phyloP scores from a whole-genome alignment of 2,797 vertebrate species.

The Protonibea diacanthus region DNA sequence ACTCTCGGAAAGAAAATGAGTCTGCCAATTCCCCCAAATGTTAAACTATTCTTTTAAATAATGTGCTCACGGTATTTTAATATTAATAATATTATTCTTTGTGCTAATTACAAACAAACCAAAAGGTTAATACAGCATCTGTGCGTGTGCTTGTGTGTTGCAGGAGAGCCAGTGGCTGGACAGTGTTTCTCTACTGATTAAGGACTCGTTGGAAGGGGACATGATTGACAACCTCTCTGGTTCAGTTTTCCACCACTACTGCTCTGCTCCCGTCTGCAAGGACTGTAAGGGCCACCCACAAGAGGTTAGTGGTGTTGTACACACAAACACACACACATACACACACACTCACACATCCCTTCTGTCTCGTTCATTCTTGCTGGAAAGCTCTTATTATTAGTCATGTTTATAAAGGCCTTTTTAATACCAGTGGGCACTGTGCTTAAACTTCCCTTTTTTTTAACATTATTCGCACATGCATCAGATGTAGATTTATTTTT shows the following conservation, averaged over 20 bases:
- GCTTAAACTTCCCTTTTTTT: not conserved
- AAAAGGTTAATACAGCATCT: conserved; percentile 8
- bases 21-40: not conserved
- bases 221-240: conserved; percentile 99
- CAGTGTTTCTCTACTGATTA: conserved; percentile 98
- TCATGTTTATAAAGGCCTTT: not conserved
- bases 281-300: conserved; percentile 91
- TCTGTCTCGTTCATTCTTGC: not conserved
- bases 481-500: not conserved
- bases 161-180: conserved; percentile 99
- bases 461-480: not conserved
- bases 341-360: not conserved
- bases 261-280: conserved; percentile 90
- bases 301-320: conserved; percentile 84
- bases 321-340: conserved; percentile 2
- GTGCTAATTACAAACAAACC: not conserved
- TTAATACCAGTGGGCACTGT: not conserved
- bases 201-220: conserved; percentile 96
- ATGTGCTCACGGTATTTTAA: not conserved
- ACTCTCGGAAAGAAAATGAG: not conserved
- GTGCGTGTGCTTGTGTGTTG: conserved; percentile 51
- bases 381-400: not conserved
- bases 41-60: not conserved
- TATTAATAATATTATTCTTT: not conserved
- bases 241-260: conserved; percentile 97